Evolutionary conservation across 2,797 vertebrate species (phyloP).

Genomic region (Cephalopachus bancanus): DNA sequence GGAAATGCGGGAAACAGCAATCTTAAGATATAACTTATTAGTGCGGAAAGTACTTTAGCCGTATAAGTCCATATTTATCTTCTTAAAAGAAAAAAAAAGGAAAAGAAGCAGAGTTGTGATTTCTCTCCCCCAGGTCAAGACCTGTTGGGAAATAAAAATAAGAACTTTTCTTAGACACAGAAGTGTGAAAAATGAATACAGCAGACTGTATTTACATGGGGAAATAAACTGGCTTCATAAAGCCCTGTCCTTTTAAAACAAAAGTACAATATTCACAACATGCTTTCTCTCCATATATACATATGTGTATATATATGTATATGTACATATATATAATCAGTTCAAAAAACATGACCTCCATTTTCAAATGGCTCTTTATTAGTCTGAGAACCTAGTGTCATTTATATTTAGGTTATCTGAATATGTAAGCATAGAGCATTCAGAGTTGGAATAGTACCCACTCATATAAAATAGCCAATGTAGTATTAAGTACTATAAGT

Average conservation of each 20-base stretch:
- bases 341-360: constrained; percentile 19
- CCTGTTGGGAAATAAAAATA: background rate
- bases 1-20: constrained; percentile 27
- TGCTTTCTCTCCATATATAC: background rate
- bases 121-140: background rate
- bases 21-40: constrained; percentile 49
- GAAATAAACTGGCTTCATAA: constrained; percentile 8
- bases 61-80: constrained; percentile 14
- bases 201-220: background rate
- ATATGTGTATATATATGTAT: background rate
- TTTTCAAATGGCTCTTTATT: background rate
- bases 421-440: constrained; percentile 4
- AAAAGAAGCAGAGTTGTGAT: background rate
- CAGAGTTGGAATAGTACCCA: background rate
- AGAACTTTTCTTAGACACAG: background rate
- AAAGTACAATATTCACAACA: background rate
- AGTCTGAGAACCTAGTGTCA: background rate
- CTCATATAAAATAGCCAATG: background rate
- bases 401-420: constrained; percentile 45
- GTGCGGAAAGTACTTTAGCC: background rate
- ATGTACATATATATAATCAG: background rate
- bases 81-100: background rate
- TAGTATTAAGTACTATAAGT: background rate
- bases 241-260: background rate
- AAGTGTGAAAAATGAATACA: constrained; percentile 36